These are phyloP conservation scores for Eulemur albifrons DNA, from an alignment of 2,797 vertebrate species.

Conservation along the genomic window DNA sequence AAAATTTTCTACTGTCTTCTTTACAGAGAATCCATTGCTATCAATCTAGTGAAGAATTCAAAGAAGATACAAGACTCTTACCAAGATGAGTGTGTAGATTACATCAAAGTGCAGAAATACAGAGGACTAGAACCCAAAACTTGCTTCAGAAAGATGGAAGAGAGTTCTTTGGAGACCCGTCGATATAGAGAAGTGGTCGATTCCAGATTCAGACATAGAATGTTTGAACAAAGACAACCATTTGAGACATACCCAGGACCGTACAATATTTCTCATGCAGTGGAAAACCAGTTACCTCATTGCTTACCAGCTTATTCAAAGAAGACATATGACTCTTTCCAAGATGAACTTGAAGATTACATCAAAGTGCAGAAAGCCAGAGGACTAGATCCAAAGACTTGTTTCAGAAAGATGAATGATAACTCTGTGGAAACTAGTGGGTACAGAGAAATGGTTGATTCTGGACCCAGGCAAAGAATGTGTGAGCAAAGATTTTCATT, in stretches of 20 bases:
- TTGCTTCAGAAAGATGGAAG: conserved; percentile 73
- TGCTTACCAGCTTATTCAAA: conserved; percentile 74
- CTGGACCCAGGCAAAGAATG: conserved; percentile 7
- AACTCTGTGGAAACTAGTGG: conserved; percentile 65
- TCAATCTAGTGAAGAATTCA: conserved; percentile 83
- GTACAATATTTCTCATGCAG: conserved; percentile 40
- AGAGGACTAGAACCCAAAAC: conserved; percentile 84
- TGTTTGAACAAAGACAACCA: conserved; percentile 43
- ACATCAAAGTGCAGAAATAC: conserved; percentile 87
- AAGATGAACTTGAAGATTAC: conserved; percentile 85
- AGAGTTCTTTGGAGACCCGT: conserved; percentile 69
- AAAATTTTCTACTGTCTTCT: conserved; percentile 48
- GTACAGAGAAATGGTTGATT: conserved; percentile 44
- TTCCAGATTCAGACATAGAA: conserved; percentile 1
- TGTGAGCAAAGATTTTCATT: conserved; percentile 55
- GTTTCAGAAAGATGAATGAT: conserved; percentile 76
- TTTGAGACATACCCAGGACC: conserved; percentile 60
- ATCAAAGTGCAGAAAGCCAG: conserved; percentile 89
- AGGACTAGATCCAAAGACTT: conserved; percentile 85
- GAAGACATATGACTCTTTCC: conserved; percentile 87
- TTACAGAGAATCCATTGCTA: conserved; percentile 88
- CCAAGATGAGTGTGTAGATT: conserved; percentile 88
- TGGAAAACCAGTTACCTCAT: conserved; percentile 45
- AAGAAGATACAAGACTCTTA: conserved; percentile 86
- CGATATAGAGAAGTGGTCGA: conserved; percentile 40